These are phyloP conservation scores for Novumbra hubbsi DNA, from an alignment of 2,797 vertebrate genomes.

Conservation along the genomic window DNA sequence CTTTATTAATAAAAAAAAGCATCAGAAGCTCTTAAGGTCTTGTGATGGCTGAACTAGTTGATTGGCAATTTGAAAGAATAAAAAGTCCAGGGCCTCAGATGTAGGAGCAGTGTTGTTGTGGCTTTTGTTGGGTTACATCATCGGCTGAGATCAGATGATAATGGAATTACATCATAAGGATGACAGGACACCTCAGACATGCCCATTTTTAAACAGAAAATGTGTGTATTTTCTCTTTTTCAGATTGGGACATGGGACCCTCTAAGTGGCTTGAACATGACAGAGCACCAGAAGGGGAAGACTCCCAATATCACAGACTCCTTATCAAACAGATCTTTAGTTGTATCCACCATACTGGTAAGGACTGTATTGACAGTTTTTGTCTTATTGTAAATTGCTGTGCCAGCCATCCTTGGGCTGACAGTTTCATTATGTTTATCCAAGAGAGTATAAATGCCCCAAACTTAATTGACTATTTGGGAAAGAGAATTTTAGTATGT, in stretches of 20 bases:
- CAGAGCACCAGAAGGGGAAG: slow-evolving; percentile 94
- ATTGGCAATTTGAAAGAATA: slow-evolving; percentile 74
- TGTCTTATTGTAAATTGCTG: background rate
- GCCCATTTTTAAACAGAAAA: slow-evolving; percentile 7
- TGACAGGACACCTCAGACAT: slow-evolving; percentile 37
- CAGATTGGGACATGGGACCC: slow-evolving; percentile 98
- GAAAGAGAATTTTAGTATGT: slow-evolving; percentile 36
- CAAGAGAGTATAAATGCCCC: slow-evolving; percentile 35
- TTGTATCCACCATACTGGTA: slow-evolving; percentile 97
- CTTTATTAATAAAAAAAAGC: slow-evolving; percentile 67
- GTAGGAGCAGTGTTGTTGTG: slow-evolving; percentile 30
- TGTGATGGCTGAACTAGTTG: slow-evolving; percentile 72
- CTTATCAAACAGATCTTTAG: slow-evolving; percentile 90
- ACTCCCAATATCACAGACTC: slow-evolving; percentile 93
- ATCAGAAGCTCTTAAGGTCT: slow-evolving; percentile 66
- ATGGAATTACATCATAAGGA: background rate
- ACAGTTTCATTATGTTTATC: slow-evolving; percentile 32
- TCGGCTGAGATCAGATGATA: background rate
- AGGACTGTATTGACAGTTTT: slow-evolving; percentile 20
- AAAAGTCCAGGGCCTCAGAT: slow-evolving; percentile 41
- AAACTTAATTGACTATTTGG: slow-evolving; percentile 43
- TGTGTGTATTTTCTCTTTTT: slow-evolving; percentile 22
- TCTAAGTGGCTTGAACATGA: slow-evolving; percentile 95
- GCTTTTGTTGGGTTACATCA: background rate
- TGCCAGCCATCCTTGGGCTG: background rate